Evolutionary conservation across 2,888 invertebrate species (phyloP).

Genomic region (Limnephilus rhombicus): DNA sequence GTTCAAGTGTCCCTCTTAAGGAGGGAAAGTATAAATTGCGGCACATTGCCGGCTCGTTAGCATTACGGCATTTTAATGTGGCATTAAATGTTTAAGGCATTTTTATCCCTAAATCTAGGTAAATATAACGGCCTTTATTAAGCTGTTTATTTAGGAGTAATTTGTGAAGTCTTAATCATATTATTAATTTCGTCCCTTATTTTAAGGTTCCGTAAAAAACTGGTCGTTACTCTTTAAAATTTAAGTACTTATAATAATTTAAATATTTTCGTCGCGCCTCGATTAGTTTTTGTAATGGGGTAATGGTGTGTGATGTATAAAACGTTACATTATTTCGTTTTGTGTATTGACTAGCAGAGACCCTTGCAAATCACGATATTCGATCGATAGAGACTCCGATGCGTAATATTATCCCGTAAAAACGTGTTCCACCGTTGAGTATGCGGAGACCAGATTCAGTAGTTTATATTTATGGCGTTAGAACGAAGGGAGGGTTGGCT

Average conservation of each 20-base stretch:
- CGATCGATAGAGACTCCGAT: too few species aligned
- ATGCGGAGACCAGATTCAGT: too few species aligned
- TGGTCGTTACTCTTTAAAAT: not conserved
- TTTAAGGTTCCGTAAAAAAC: not conserved
- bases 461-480: too few species aligned
- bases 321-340: not conserved
- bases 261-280: not conserved
- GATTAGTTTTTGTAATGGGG: not conserved
- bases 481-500: too few species aligned
- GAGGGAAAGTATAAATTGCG: constrained; percentile 61
- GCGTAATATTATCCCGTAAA: too few species aligned
- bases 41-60: constrained; percentile 49
- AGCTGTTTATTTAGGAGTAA: constrained; percentile 27
- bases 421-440: too few species aligned
- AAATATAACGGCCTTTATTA: constrained; percentile 24
- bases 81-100: constrained; percentile 36
- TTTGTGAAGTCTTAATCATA: not conserved
- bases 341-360: not conserved
- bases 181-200: not conserved
- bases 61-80: constrained; percentile 30
- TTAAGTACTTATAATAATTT: not conserved
- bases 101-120: constrained; percentile 43
- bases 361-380: too few species aligned
- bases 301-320: too few species aligned
- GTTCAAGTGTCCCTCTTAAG: constrained; percentile 61